A percentile compares a stretch with the other conserved stretches of the same genome.
phyloP scores from a whole-genome alignment of 2,113 vertebrate genomes.

The Channa argus region DNA sequence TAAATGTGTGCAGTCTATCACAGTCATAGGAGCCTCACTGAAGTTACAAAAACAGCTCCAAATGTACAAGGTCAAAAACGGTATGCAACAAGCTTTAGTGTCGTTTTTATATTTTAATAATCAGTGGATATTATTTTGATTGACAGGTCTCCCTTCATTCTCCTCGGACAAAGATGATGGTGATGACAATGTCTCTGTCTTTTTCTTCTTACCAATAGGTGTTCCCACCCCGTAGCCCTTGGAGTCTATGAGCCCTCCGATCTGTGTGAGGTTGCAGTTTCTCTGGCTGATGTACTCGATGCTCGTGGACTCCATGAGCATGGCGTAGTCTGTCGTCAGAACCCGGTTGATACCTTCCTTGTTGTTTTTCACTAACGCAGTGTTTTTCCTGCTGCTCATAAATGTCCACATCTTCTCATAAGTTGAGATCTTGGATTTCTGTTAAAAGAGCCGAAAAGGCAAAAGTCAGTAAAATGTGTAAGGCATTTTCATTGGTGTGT shows the following conservation, averaged over 20 bases:
- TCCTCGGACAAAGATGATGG: background rate
- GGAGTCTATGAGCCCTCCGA: conserved; percentile 96
- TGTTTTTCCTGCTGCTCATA: conserved; percentile 97
- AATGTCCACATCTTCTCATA: conserved; percentile 99
- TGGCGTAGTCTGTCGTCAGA: conserved; percentile 94
- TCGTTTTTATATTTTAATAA: too few relatives aligned
- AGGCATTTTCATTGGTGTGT: background rate
- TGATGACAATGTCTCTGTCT: background rate
- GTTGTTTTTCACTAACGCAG: conserved; percentile 92
- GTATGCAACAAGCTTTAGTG: too few relatives aligned
- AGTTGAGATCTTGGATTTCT: conserved; percentile 99
- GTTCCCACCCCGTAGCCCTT: conserved; percentile 99
- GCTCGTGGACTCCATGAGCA: conserved; percentile 98
- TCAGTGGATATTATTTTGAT: too few relatives aligned
- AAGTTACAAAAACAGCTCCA: background rate
- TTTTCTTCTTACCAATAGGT: conserved; percentile 89
- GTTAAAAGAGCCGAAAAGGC: conserved; percentile 31
- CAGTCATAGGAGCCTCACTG: background rate
- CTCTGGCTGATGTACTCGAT: conserved; percentile 98
- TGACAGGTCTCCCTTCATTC: too few relatives aligned
- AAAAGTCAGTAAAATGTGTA: background rate
- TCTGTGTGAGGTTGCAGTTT: conserved; percentile 99
- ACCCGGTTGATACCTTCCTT: conserved; percentile 94
- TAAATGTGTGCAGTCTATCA: background rate
- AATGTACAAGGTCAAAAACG: background rate